Conservation (phyloP, 2,113 vertebrate species). For the Sceloporus tristichus region DNA sequence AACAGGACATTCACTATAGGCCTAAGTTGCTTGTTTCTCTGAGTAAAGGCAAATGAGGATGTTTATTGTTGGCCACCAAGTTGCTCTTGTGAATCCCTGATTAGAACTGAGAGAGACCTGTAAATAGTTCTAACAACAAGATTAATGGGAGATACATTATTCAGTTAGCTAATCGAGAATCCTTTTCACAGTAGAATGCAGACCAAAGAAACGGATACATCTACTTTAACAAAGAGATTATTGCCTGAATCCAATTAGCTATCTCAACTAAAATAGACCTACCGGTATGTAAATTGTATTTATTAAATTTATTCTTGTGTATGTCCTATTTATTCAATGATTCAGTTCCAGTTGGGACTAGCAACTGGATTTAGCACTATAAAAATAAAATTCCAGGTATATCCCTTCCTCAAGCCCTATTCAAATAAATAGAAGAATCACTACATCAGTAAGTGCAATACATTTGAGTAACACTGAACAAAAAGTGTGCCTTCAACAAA, state of each 20-base stretch:
- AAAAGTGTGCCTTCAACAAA: neutral
- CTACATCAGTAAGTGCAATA: neutral
- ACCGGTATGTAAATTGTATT: too few species aligned
- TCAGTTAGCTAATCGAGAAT: neutral
- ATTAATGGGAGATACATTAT: constrained; percentile 6
- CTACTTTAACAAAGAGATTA: neutral
- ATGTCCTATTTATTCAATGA: too few species aligned
- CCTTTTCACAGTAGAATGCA: neutral
- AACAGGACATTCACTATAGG: neutral
- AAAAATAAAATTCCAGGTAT: neutral
- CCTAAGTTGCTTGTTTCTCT: neutral
- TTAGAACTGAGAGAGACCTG: neutral
- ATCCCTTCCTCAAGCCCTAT: neutral
- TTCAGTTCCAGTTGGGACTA: too few species aligned
- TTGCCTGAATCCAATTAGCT: too few species aligned
- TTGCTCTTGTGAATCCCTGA: constrained; percentile 12
- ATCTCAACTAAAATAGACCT: too few species aligned
- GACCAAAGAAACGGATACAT: neutral
- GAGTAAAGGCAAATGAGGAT: neutral
- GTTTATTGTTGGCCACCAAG: neutral
- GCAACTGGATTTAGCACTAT: too few species aligned
- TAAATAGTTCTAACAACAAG: neutral
- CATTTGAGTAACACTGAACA: neutral
- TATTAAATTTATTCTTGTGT: too few species aligned
- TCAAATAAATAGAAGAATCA: neutral